Conservation (phyloP, 2,888 invertebrate species). For the Yponomeuta cagnagella region DNA sequence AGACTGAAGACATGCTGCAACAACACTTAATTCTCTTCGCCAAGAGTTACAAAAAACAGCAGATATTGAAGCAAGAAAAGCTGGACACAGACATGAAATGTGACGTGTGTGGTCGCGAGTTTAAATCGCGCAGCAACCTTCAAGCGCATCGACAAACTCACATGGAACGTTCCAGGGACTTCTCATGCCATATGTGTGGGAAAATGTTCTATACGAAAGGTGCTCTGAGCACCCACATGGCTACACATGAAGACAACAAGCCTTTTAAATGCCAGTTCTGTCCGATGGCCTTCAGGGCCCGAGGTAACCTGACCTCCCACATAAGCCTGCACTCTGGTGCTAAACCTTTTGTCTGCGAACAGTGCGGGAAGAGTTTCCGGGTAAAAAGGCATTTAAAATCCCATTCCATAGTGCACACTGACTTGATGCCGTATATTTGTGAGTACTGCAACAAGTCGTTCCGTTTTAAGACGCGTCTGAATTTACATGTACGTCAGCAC, state of each 20-base stretch:
- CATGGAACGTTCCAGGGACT: constrained; percentile 59
- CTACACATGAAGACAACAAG: constrained; percentile 57
- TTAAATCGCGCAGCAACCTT: constrained; percentile 56
- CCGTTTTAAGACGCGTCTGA: constrained; percentile 61
- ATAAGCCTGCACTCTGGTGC: constrained; percentile 56
- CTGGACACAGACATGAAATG: constrained; percentile 45
- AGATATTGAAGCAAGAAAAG: constrained; percentile 37
- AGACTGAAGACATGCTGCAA: constrained; percentile 43
- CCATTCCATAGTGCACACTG: constrained; percentile 66
- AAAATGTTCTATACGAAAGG: constrained; percentile 71
- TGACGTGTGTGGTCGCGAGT: constrained; percentile 52
- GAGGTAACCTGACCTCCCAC: constrained; percentile 60
- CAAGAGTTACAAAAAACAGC: constrained; percentile 28
- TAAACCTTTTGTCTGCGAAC: constrained; percentile 66
- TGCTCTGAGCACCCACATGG: constrained; percentile 57
- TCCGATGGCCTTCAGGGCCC: constrained; percentile 56
- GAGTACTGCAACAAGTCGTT: constrained; percentile 63
- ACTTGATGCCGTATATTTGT: constrained; percentile 60
- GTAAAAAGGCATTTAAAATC: constrained; percentile 65
- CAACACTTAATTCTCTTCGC: constrained; percentile 50
- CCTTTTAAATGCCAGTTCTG: constrained; percentile 65
- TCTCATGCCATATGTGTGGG: constrained; percentile 63
- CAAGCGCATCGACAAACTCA: constrained; percentile 59
- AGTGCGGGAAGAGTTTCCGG: constrained; percentile 63
- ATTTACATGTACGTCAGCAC: constrained; percentile 63